Evolutionary conservation across 2,888 invertebrate genomes (phyloP).

Genomic region (Hydrotaea cyrtoneurina): DNA sequence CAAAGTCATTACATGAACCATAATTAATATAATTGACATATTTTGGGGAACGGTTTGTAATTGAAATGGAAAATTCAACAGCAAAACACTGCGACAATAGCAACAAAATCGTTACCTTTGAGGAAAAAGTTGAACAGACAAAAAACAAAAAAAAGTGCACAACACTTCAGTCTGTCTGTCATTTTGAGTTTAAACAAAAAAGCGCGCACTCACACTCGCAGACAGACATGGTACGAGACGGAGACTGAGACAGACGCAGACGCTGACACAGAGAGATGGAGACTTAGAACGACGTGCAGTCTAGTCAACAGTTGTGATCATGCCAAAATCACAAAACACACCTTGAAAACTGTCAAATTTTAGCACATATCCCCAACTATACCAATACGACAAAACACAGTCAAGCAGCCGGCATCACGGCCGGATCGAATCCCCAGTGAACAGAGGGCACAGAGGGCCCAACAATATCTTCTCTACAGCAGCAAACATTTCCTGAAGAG

Average conservation of each 20-base stretch:
- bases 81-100: conserved; percentile 5
- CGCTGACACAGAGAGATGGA: conserved; percentile 37
- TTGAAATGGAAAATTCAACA: conserved; percentile 63
- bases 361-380: conserved; percentile 59
- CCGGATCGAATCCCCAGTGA: background rate
- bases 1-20: conserved; percentile 68
- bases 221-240: background rate
- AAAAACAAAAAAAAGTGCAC: conserved; percentile 14
- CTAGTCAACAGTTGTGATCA: conserved; percentile 71
- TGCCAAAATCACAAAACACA: conserved; percentile 70
- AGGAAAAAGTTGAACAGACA: background rate
- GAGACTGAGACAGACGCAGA: conserved; percentile 22
- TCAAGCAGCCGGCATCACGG: background rate
- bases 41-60: conserved; percentile 73
- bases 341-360: conserved; percentile 70
- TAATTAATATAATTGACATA: conserved; percentile 80
- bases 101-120: conserved; percentile 32
- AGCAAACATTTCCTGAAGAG: too few relatives aligned
- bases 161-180: conserved; percentile 27
- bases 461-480: too few relatives aligned
- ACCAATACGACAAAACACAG: background rate
- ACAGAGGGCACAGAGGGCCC: too few relatives aligned
- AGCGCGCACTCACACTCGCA: background rate
- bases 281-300: conserved; percentile 72
- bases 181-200: conserved; percentile 42